Percentiles rank a stretch among this genome's conserved stretches.
phyloP scores from a whole-genome alignment of 2,888 invertebrate species.

The Sminthurides aquaticus region DNA sequence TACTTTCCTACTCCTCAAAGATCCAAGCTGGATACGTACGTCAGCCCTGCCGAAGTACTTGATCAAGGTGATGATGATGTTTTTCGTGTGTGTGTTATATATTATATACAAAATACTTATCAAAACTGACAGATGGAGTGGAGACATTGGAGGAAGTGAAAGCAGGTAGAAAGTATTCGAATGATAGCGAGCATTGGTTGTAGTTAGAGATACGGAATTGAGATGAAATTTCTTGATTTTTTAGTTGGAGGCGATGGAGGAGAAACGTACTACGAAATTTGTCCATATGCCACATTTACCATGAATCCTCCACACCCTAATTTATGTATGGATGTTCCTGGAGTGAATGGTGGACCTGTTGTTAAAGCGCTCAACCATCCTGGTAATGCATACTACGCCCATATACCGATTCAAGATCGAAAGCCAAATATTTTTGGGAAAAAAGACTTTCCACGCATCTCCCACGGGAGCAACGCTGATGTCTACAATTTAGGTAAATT shows the following conservation, averaged over 20 bases:
- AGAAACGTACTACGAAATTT: slow-evolving; percentile 20
- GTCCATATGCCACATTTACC: slow-evolving; percentile 23
- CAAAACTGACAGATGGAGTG: too few species aligned
- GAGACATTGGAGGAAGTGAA: too few species aligned
- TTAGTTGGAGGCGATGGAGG: slow-evolving; percentile 6
- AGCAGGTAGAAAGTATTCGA: too few species aligned
- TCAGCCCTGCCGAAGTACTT: slow-evolving; percentile 13
- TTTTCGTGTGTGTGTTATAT: too few species aligned
- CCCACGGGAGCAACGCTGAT: slow-evolving; percentile 8
- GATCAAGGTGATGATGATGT: slow-evolving; percentile 15
- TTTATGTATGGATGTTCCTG: slow-evolving; percentile 6
- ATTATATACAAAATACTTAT: too few species aligned
- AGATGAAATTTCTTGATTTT: too few species aligned
- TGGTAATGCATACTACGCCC: slow-evolving; percentile 17
- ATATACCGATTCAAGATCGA: slow-evolving; percentile 8
- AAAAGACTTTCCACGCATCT: slow-evolving; percentile 9
- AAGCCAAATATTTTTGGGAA: background rate
- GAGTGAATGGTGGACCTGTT: background rate
- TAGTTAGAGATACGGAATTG: too few species aligned
- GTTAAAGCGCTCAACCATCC: background rate
- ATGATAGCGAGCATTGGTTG: too few species aligned
- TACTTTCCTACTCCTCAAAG: slow-evolving; percentile 22
- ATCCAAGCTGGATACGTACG: slow-evolving; percentile 13
- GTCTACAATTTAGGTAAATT: slow-evolving; percentile 17
- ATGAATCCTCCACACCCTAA: slow-evolving; percentile 11